These are phyloP conservation scores for Dissostichus mawsoni DNA, from an alignment of 2,113 vertebrate species.

Conservation along the genomic window DNA sequence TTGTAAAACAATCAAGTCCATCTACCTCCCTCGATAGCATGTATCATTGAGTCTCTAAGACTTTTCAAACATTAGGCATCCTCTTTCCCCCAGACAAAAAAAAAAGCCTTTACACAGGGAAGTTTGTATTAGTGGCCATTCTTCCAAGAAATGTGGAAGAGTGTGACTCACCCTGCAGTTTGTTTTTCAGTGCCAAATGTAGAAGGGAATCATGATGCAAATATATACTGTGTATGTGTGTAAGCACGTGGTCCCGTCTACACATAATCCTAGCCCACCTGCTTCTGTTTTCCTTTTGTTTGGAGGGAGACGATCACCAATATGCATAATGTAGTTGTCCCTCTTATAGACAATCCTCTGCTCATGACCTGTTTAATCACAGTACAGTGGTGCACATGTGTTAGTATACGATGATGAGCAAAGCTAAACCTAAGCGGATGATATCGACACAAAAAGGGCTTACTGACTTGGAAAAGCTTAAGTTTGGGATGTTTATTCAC, in stretches of 20 bases:
- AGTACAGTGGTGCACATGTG: not conserved
- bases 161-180: slow-evolving; percentile 8
- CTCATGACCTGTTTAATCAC: not conserved
- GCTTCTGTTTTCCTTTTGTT: slow-evolving; percentile 32
- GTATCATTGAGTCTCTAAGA: slow-evolving; percentile 27
- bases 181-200: slow-evolving; percentile 73
- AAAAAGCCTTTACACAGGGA: slow-evolving; percentile 20
- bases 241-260: slow-evolving; percentile 10
- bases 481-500: slow-evolving; percentile 33
- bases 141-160: slow-evolving; percentile 39
- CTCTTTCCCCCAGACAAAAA: not conserved
- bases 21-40: slow-evolving; percentile 66
- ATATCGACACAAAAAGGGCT: slow-evolving; percentile 58
- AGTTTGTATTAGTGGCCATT: slow-evolving; percentile 8
- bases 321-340: slow-evolving; percentile 42
- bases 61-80: slow-evolving; percentile 18
- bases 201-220: slow-evolving; percentile 44
- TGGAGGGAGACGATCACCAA: slow-evolving; percentile 17
- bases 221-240: slow-evolving; percentile 38
- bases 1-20: slow-evolving; percentile 56
- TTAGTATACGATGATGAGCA: slow-evolving; percentile 1
- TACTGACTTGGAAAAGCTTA: slow-evolving; percentile 1
- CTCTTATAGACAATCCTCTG: slow-evolving; percentile 71
- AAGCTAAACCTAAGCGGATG: slow-evolving; percentile 28
- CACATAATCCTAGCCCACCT: slow-evolving; percentile 11